Conservation (phyloP, 2,797 vertebrate species). For the Poecilia gillii region DNA sequence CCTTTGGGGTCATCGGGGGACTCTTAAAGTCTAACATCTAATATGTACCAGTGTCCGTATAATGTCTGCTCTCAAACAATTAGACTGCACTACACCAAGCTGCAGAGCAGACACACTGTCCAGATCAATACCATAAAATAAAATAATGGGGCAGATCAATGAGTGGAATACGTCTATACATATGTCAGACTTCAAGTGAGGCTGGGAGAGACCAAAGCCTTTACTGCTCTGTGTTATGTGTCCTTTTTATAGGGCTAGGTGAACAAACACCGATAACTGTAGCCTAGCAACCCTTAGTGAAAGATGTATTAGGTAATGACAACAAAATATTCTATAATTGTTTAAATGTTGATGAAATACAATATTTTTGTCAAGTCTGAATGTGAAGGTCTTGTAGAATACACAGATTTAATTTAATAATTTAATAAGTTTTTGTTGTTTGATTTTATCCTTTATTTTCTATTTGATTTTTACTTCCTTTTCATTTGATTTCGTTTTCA, state of each 20-base stretch:
- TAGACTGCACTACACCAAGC: constrained; percentile 6
- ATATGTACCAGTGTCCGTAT: constrained; percentile 1
- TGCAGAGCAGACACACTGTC: neutral
- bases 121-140: constrained; percentile 45
- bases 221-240: neutral
- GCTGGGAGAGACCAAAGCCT: neutral
- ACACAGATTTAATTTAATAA: neutral
- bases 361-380: constrained; percentile 2
- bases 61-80: constrained; percentile 12
- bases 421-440: neutral
- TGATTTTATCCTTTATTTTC: neutral
- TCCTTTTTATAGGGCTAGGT: constrained; percentile 1
- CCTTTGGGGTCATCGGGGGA: neutral
- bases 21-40: constrained; percentile 6
- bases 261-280: neutral
- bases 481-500: neutral
- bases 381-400: constrained; percentile 8
- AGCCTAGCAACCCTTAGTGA: neutral
- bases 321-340: constrained; percentile 20
- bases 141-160: constrained; percentile 26
- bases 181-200: constrained; percentile 3
- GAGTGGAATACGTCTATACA: constrained; percentile 18
- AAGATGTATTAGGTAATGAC: constrained; percentile 17
- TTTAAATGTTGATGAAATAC: constrained; percentile 34
- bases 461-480: neutral